phyloP scores from a whole-genome alignment of 2,888 invertebrate genomes.

The Drosophila kambysellisi region DNA sequence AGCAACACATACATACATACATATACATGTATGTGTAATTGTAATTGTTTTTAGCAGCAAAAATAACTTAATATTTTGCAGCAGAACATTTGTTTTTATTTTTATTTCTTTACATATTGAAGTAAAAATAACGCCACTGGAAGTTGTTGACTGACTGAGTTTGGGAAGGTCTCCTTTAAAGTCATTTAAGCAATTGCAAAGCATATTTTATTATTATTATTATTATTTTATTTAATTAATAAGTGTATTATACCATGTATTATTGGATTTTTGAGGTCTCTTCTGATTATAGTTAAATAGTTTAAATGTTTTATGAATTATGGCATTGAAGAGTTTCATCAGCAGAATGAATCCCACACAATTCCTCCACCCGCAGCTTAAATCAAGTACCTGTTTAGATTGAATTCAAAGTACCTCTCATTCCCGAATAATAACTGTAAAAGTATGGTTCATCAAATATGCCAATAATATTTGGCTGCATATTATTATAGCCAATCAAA shows the following conservation, averaged over 20 bases:
- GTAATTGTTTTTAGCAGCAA: slow-evolving; percentile 9
- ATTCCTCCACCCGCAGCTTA: background rate
- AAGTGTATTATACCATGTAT: no score
- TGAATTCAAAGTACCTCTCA: background rate
- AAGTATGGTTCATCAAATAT: background rate
- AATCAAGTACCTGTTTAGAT: background rate
- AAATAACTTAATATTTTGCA: background rate
- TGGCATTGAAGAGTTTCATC: background rate
- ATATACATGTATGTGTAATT: background rate
- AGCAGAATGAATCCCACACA: no score
- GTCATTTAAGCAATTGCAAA: background rate
- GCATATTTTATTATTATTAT: no score
- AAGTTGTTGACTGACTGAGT: background rate
- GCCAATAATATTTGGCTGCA: background rate
- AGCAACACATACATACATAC: slow-evolving; percentile 5
- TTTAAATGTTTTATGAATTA: background rate
- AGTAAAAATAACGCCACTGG: background rate
- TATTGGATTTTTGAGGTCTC: background rate
- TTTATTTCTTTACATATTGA: background rate
- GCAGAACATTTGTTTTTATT: background rate
- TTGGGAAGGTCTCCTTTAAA: background rate
- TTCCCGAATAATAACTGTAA: no score
- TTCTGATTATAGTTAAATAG: background rate
- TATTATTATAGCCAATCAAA: background rate
- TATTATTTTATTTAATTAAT: no score